Evolutionary conservation across 2,797 vertebrate species (phyloP).

Genomic region (Numenius phaeopus): DNA sequence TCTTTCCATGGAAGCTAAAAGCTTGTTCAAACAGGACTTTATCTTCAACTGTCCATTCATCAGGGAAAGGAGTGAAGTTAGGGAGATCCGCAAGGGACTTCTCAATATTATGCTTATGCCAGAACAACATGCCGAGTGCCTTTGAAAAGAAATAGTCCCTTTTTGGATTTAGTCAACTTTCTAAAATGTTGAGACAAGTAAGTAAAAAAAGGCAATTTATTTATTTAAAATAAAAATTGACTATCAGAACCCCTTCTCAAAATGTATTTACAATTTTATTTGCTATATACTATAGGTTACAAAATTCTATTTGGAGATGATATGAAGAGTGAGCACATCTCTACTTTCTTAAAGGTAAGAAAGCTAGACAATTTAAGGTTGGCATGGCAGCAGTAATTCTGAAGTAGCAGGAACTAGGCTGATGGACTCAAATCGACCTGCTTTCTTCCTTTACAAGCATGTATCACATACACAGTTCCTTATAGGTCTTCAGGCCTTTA

Average conservation of each 20-base stretch:
- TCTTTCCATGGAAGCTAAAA: conserved; percentile 98
- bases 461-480: background rate
- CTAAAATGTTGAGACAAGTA: conserved; percentile 26
- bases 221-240: background rate
- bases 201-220: background rate
- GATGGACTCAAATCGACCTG: conserved; percentile 20
- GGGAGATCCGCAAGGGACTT: conserved; percentile 96
- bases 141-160: conserved; percentile 78
- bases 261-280: background rate
- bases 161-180: conserved; percentile 64
- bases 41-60: conserved; percentile 99
- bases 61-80: conserved; percentile 98
- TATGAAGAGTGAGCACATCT: conserved; percentile 15
- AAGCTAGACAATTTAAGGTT: conserved; percentile 27
- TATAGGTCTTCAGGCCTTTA: background rate
- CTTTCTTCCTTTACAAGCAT: background rate
- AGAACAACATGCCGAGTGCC: conserved; percentile 98
- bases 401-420: background rate
- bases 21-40: conserved; percentile 98
- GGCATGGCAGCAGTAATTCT: conserved; percentile 57
- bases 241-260: background rate
- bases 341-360: background rate
- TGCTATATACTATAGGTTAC: background rate
- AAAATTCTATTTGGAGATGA: background rate
- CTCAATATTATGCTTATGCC: conserved; percentile 99